phyloP scores from a whole-genome alignment of 1,140 invertebrate genomes.

The Drosophila ohnishii region DNA sequence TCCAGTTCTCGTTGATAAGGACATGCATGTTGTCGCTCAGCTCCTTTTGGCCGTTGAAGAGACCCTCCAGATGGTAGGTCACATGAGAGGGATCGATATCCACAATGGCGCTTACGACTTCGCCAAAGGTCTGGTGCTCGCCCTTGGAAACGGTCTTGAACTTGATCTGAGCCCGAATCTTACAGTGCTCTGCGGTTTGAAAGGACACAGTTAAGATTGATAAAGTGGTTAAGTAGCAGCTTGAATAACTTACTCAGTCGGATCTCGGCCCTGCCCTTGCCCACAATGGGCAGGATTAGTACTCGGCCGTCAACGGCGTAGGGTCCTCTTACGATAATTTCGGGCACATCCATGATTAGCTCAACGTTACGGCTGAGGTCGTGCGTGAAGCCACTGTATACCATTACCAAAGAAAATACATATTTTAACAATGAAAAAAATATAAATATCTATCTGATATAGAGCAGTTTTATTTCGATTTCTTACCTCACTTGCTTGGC shows the following conservation, averaged over 20 bases:
- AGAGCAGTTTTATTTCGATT: too few relatives aligned
- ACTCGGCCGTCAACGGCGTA: conserved; percentile 84
- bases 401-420: not conserved
- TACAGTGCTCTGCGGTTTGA: conserved; percentile 26
- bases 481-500: conserved; percentile 46
- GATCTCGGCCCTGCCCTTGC: conserved; percentile 82
- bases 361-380: conserved; percentile 41
- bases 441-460: not conserved
- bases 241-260: conserved; percentile 40
- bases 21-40: conserved; percentile 77
- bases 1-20: conserved; percentile 84
- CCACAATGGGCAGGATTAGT: conserved; percentile 85
- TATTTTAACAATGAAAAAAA: not conserved
- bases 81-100: conserved; percentile 51
- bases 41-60: conserved; percentile 83
- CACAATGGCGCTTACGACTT: conserved; percentile 39
- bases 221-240: too few relatives aligned
- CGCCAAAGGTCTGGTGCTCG: conserved; percentile 43
- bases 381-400: conserved; percentile 50
- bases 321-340: conserved; percentile 81
- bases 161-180: conserved; percentile 34
- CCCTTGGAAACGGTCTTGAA: conserved; percentile 41
- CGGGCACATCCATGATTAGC: conserved; percentile 44
- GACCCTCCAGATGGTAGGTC: conserved; percentile 70
- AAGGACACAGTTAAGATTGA: not conserved